Percentiles rank a stretch among this genome's conserved stretches.
Conservation (phyloP, 2,113 vertebrate species). For the Apistogramma diplotaenia region DNA sequence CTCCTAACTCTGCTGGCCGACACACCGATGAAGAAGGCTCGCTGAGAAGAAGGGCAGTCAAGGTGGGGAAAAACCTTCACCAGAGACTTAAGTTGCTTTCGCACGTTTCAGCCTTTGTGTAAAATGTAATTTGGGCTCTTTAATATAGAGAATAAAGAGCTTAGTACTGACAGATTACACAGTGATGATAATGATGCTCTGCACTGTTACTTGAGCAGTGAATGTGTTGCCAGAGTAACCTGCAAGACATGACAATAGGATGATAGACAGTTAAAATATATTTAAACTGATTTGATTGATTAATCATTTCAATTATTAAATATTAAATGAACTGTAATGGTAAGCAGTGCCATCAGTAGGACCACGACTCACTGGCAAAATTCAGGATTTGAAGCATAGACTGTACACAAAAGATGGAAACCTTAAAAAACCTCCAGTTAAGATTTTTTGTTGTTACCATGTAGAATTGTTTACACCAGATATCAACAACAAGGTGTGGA, state of each 20-base stretch:
- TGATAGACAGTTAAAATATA: not conserved
- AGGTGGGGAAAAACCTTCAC: constrained; percentile 67
- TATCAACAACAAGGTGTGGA: not conserved
- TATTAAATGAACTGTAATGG: not conserved
- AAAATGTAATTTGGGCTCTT: not conserved
- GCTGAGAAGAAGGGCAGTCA: constrained; percentile 76
- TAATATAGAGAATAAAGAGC: not conserved
- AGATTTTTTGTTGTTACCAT: not conserved
- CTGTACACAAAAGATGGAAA: not conserved
- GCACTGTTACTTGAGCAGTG: not conserved
- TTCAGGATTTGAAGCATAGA: not conserved
- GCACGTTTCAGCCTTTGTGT: not conserved
- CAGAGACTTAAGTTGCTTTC: not conserved
- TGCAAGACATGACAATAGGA: not conserved
- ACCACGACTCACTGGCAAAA: not conserved
- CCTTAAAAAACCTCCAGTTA: not conserved
- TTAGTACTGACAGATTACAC: not conserved
- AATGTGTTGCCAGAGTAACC: not conserved
- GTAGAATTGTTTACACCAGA: not conserved
- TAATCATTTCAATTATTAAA: not conserved
- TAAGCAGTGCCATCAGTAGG: not conserved
- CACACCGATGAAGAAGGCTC: constrained; percentile 77
- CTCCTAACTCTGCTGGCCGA: constrained; percentile 60
- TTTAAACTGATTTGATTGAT: not conserved
- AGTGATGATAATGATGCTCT: not conserved